These are phyloP conservation scores for Diadema setosum DNA, from an alignment of 35 echinoderm and acorn worm species.

Conservation along the genomic window DNA sequence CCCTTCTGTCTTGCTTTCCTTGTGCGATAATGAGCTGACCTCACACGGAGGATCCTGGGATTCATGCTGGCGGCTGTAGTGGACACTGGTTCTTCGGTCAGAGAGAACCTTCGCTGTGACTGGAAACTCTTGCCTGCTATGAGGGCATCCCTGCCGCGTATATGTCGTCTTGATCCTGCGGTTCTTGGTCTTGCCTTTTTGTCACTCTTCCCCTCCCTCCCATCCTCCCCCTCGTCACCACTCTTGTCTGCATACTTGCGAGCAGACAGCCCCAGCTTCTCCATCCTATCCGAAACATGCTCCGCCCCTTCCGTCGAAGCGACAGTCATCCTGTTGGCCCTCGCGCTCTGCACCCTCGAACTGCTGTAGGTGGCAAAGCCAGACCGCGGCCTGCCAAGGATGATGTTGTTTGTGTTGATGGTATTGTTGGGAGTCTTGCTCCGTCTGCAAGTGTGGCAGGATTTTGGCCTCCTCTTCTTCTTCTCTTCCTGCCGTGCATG, in stretches of 20 bases:
- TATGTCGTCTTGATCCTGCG: neutral
- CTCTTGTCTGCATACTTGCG: slow-evolving; percentile 5
- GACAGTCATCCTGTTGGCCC: slow-evolving; percentile 44
- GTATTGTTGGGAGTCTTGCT: slow-evolving; percentile 13
- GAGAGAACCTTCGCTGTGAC: slow-evolving; percentile 70
- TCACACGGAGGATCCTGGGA: neutral
- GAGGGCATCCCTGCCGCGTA: slow-evolving; percentile 59
- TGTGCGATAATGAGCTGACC: neutral
- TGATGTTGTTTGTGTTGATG: slow-evolving; percentile 70
- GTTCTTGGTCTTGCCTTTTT: slow-evolving; percentile 25
- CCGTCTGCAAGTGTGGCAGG: slow-evolving; percentile 62
- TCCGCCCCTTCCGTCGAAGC: slow-evolving; percentile 24
- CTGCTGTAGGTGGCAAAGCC: slow-evolving; percentile 92
- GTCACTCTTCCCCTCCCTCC: neutral
- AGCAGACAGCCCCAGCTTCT: slow-evolving; percentile 44
- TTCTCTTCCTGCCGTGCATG: slow-evolving; percentile 31
- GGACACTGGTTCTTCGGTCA: slow-evolving; percentile 64
- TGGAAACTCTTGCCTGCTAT: slow-evolving; percentile 80
- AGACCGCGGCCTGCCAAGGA: slow-evolving; percentile 86
- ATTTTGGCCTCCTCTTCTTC: slow-evolving; percentile 55
- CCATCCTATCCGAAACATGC: slow-evolving; percentile 38
- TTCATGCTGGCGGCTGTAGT: slow-evolving; percentile 62
- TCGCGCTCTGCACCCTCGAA: slow-evolving; percentile 35
- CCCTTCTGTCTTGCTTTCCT: neutral
- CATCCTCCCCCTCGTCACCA: neutral